Evolutionary conservation across 2,888 invertebrate genomes (phyloP).

Genomic region (Chirona hameri): DNA sequence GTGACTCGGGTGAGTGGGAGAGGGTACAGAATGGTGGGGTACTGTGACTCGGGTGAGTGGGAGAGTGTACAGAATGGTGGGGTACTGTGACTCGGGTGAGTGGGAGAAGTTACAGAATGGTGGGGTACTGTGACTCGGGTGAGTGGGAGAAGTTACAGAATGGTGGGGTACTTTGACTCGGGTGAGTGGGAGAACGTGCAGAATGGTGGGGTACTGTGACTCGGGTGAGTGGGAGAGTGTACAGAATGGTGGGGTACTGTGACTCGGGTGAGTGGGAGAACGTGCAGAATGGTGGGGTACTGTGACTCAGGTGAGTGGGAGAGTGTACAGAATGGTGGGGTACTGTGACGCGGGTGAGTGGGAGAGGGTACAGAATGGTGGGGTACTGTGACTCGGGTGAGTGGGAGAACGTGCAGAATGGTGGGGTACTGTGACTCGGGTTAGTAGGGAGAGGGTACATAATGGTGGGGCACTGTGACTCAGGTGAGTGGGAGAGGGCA

Average conservation of each 20-base stretch:
- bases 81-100: neutral
- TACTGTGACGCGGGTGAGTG: neutral
- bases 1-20: neutral
- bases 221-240: neutral
- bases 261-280: neutral
- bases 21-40: neutral
- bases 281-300: neutral
- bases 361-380: neutral
- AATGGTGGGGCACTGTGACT: neutral
- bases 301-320: neutral
- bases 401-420: neutral
- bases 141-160: neutral
- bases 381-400: neutral
- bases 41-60: neutral
- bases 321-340: no score
- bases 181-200: neutral
- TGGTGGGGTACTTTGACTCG: neutral
- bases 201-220: neutral
- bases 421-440: neutral
- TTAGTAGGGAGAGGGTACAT: neutral
- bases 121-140: neutral
- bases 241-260: neutral
- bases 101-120: neutral
- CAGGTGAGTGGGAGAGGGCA: neutral
- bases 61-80: neutral